Conservation (phyloP, 2,113 vertebrate species). For the Elephas maximus region DNA sequence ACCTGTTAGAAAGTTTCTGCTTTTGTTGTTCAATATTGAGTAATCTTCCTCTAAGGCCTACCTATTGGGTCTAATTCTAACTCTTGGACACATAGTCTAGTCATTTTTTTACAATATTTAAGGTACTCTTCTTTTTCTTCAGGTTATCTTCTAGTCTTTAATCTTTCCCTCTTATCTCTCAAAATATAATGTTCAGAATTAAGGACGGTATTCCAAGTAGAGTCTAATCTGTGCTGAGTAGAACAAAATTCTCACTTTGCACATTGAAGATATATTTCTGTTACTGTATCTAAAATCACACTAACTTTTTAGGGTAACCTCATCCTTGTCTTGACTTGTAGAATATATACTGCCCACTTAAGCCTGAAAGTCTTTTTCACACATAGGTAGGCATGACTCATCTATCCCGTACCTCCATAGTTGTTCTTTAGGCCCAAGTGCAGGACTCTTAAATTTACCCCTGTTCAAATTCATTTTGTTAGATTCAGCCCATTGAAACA, state of each 20-base stretch:
- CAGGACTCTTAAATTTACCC: conserved; percentile 22
- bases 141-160: conserved; percentile 31
- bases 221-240: conserved; percentile 30
- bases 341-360: neutral
- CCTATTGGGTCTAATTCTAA: conserved; percentile 42
- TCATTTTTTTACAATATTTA: conserved; percentile 24
- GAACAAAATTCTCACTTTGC: conserved; percentile 24
- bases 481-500: conserved; percentile 44
- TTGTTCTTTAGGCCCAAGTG: conserved; percentile 22
- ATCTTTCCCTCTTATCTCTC: conserved; percentile 47
- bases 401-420: neutral
- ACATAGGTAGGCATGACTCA: neutral
- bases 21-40: conserved; percentile 38
- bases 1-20: neutral
- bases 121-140: conserved; percentile 12
- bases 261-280: conserved; percentile 8
- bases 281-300: conserved; percentile 33
- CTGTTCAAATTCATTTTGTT: conserved; percentile 23
- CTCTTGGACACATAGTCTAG: neutral
- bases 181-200: conserved; percentile 61
- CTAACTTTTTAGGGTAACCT: neutral
- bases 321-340: neutral
- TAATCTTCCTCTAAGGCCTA: conserved; percentile 2
- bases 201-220: neutral
- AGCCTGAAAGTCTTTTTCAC: neutral